Percentiles rank a stretch among this genome's conserved stretches.
These are phyloP conservation scores for Andrena dorsata DNA, from an alignment of 2,888 invertebrate genomes.

Conservation along the genomic window DNA sequence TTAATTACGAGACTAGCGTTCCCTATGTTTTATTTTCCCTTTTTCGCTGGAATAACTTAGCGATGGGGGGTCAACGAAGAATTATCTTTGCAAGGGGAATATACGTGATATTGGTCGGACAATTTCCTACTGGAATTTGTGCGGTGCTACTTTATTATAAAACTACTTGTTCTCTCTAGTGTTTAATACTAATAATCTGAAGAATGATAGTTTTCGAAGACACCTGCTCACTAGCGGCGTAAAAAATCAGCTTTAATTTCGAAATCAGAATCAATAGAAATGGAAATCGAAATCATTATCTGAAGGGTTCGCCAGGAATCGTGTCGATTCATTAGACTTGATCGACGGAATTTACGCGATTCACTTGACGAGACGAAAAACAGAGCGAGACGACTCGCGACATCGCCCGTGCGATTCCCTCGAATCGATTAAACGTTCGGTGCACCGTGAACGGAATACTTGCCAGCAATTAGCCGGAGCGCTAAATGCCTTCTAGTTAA, in stretches of 20 bases:
- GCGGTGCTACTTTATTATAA: too few relatives aligned
- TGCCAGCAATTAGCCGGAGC: constrained; percentile 79
- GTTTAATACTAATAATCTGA: too few relatives aligned
- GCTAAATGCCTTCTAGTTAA: constrained; percentile 80
- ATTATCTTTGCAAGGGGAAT: neutral
- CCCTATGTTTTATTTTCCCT: neutral
- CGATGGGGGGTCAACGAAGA: neutral
- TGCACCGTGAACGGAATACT: constrained; percentile 75
- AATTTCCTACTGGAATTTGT: neutral
- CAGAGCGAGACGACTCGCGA: constrained; percentile 34
- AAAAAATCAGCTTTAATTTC: too few relatives aligned
- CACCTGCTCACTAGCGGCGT: too few relatives aligned
- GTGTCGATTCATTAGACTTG: neutral
- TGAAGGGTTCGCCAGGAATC: neutral
- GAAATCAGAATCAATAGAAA: too few relatives aligned
- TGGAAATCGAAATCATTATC: neutral
- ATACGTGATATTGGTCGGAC: neutral
- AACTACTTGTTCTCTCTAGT: too few relatives aligned
- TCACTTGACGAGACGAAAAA: constrained; percentile 30
- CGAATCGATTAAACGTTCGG: constrained; percentile 78
- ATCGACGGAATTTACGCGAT: constrained; percentile 12
- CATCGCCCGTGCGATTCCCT: constrained; percentile 67
- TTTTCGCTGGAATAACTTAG: neutral
- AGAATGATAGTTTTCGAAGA: too few relatives aligned
- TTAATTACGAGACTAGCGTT: constrained; percentile 41